Base-by-base conservation (phyloP, 2,888 invertebrate species). In the Melanostoma scalare region DNA sequence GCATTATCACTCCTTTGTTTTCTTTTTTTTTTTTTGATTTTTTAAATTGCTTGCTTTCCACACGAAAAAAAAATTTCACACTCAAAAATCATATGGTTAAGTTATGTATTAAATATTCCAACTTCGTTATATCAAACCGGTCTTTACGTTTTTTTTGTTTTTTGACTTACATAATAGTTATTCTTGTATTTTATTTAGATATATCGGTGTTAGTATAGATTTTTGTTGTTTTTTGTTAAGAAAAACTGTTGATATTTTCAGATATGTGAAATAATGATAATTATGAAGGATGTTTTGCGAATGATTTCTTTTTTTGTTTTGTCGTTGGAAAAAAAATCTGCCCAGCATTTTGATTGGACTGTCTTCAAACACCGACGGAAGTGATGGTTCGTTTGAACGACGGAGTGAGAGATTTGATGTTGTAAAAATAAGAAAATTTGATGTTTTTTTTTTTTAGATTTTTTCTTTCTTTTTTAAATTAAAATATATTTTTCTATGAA, bases 401-500 rank as follows among this genome's bases (percentile, higher is more conserved):
- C 46, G 20, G 53, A 53, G 35, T 56, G 53, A 65, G 65, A 71
- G 35, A 61, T 63, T 73, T 77, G 72, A 68, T 76, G 53, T 67
- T 20, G 20, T 20, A 20, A 20, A 58, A 68, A 65, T 74, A 68
- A 65, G 72, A 67, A 63, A 73, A 69, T 63, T 60, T 30, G 10
- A 60, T 30, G 60, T 78, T 65, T 38, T 30, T 42, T 61, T 50
- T 33, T 69, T 75, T 71, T 75, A 68, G 60, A 60, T 68, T 53
- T 58, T 58, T 56, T 58, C 50, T 58, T 8, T 38, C 60, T 55
- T 61, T 10, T 48, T 38, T 69, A 56, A 55, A 60, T 82, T 73
- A 82, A 82, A 82, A 77, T 82, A 82, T 82, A 82, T 82, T 58
- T 63, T 81, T 61, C 20, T 82, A 82, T 73, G 88, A 63, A 77